Conservation (phyloP, 2,797 vertebrate genomes). For the Enteromius thamalakanensis region DNA sequence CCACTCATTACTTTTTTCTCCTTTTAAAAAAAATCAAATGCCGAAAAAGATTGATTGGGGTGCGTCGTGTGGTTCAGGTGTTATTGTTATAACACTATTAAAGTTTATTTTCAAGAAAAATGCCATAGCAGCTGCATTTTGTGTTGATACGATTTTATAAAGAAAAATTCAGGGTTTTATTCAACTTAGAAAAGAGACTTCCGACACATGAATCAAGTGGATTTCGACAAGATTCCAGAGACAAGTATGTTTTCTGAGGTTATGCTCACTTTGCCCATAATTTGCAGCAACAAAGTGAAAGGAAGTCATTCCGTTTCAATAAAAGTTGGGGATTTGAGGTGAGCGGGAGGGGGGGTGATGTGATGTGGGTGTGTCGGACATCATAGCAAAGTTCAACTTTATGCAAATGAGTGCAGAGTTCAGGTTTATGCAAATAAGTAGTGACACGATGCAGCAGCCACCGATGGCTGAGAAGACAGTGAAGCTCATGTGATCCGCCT, state of each 20-base stretch:
- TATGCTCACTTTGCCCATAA: background rate
- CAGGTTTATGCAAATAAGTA: conserved; percentile 1
- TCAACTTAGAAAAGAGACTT: background rate
- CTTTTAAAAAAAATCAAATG: conserved; percentile 43
- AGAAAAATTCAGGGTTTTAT: background rate
- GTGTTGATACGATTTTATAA: conserved; percentile 1
- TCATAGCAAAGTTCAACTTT: conserved; percentile 8
- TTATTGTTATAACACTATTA: conserved; percentile 23
- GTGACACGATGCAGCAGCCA: conserved; percentile 1
- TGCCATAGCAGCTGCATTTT: conserved; percentile 14
- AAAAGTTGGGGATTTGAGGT: background rate
- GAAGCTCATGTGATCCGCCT: conserved; percentile 1
- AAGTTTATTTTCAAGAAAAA: conserved; percentile 27
- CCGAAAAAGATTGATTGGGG: conserved; percentile 45
- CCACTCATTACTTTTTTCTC: conserved; percentile 30
- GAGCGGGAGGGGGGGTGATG: background rate
- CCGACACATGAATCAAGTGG: background rate
- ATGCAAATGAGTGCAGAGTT: conserved; percentile 26
- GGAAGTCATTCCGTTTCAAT: background rate
- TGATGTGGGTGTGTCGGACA: conserved; percentile 12
- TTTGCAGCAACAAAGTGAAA: background rate
- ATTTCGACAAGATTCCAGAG: background rate
- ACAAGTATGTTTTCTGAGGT: background rate
- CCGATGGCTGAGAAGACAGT: conserved; percentile 2
- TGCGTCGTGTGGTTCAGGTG: conserved; percentile 30